Base-by-base conservation (phyloP, 2,113 vertebrate species). In the Falco punctatus region DNA sequence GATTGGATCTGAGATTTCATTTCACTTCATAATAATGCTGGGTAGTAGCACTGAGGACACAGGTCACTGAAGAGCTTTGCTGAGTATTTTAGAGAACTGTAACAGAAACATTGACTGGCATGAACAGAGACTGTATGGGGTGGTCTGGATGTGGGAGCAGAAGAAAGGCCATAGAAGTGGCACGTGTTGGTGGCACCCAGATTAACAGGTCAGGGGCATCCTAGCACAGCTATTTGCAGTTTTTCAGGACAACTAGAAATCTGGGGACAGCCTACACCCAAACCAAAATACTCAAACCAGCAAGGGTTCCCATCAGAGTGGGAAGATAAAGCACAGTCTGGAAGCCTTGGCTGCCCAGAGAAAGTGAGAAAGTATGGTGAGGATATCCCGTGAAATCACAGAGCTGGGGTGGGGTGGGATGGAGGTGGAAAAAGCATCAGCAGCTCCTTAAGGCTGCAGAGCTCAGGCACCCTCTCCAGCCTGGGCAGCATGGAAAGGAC, bases 141-240 rank as follows among this genome's bases (percentile, higher is more conserved):
- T 85, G 27, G 28, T 55, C 33, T 70, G 90, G 40, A 46, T 80
- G 21, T 54, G 58, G 62, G 26, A 77, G 42, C 7, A 62, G 22
- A 9, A 59, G 27, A 62, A 69, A 19, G 21, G 10, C 22, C 6
- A 0, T 10, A 19, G 38, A 28, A 40, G 3, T 0, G 0, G 15
- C 3, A 9, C 0, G 1, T 5, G 4, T 23, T 65, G 66, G n/a
- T 33, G 57, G 38, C 19, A 54, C 14, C 9, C 48, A 35, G 32
- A 30, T 24, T 27, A 75, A 18, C 42, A 64, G 24, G 59, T 48
- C 48, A 64, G 30, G 32, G 28, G 40, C 8, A 52, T 18, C 28
- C 32, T 9, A 24, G 32, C 40, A 32, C 18, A 75, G 30, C 14
- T 61, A 5, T 10, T 22, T 65, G 35, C 3, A 67, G 3, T 51